Base-by-base conservation (phyloP, 2,113 vertebrate species). In the Channa argus region DNA sequence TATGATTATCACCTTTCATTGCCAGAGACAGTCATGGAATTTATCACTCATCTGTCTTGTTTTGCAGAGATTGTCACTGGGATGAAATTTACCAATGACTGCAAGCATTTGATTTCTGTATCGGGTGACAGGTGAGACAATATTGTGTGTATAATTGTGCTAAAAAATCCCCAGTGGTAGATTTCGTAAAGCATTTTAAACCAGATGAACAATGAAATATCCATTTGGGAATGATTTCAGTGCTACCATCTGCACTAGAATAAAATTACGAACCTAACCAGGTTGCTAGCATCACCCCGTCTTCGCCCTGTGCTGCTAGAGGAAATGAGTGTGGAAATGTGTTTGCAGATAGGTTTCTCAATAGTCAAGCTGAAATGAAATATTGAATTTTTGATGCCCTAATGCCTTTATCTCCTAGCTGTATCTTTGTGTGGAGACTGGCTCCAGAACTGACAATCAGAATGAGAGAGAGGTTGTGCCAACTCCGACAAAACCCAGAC, bases 61-160 rank as follows among this genome's bases (percentile, higher is more conserved):
- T 74, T 83, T 83, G 36, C 94, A 99, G 98, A 99, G 89, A 96
- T 97, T 67, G 96, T 99, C 84, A 98, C 97, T 0, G 96, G 97
- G 72, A 95, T 99, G 93, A 98, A 97, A 83, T 99, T 99, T 80
- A 99, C 96, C 89, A 97, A 95, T 9, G 96, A 99, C 89, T 98
- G 98, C 93, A 98, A 94, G 75, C 95, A 96, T 90, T 92, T 99
- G 79, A 96, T 99, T 89, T 98, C 97, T 9, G 96, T 96, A n/a
- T 99, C 98, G 15, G 98, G 96, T 49, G 98, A 99, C 95, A 98
- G 98, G 98, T 99, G 93, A 88, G 52, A 54, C 53, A 0, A 2
- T 14, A 43, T 5, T 60, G 8, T 68, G 4, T 46, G 4, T 12
- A 3, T n/a, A 33, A 39, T 10, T 15, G 8, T 45, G 2, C 5